These are phyloP conservation scores for Ricordea florida DNA, from an alignment of 92 coral and sea anemone species.

Conservation along the genomic window DNA sequence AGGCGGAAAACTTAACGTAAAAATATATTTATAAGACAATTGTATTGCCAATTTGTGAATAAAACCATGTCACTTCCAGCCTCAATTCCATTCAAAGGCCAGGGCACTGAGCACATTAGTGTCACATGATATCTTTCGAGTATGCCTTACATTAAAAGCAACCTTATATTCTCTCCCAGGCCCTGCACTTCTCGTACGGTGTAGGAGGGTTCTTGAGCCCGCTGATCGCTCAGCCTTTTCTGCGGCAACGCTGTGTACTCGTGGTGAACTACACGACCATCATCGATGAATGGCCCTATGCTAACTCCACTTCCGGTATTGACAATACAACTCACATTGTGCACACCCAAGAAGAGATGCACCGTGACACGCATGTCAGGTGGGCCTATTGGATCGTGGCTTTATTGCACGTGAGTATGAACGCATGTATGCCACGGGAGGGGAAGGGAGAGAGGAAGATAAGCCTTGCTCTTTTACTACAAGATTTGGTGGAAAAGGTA, in stretches of 20 bases:
- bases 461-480: no score
- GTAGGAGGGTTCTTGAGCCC: slow-evolving; percentile 87
- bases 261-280: slow-evolving; percentile 86
- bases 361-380: slow-evolving; percentile 85
- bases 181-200: slow-evolving; percentile 85
- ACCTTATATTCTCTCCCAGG: slow-evolving; percentile 22
- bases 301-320: slow-evolving; percentile 63
- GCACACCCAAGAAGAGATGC: slow-evolving; percentile 78
- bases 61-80: no score
- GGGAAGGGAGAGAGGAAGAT: no score
- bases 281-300: slow-evolving; percentile 92
- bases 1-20: no score
- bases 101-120: no score
- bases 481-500: no score
- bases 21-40: no score
- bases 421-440: no score
- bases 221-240: slow-evolving; percentile 82
- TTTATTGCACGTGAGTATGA: slow-evolving; percentile 66
- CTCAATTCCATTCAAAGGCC: no score
- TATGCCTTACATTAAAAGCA: neutral
- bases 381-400: slow-evolving; percentile 98
- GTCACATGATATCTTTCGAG: neutral
- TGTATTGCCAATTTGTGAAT: no score
- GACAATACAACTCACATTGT: slow-evolving; percentile 82
- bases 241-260: slow-evolving; percentile 75